These are phyloP conservation scores for Chlamydotis undulata DNA, from an alignment of 2,113 vertebrate species.

Conservation along the genomic window DNA sequence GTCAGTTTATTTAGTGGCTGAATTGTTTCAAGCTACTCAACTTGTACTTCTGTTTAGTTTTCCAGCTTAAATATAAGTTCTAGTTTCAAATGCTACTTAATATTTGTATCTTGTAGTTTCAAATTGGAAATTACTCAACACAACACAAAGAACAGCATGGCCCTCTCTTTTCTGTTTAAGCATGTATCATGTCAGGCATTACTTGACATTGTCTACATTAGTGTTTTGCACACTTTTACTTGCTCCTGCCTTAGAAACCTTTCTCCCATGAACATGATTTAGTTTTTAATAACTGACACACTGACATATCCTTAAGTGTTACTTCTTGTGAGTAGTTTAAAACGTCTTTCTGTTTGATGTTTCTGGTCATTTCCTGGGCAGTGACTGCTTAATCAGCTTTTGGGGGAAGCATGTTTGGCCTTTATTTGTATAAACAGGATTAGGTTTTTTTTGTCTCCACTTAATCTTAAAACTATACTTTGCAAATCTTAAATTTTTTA, in stretches of 20 bases:
- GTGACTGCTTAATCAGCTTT: background rate
- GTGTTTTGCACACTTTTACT: background rate
- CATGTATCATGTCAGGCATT: background rate
- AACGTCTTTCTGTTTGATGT: background rate
- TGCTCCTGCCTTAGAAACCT: background rate
- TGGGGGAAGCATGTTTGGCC: background rate
- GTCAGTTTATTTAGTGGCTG: background rate
- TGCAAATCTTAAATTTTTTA: background rate
- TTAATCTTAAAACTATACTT: background rate
- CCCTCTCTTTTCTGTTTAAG: background rate
- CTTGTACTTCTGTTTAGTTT: background rate
- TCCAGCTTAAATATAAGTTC: background rate
- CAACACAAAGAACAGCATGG: background rate
- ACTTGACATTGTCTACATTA: background rate
- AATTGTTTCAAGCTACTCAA: background rate
- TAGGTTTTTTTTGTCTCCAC: background rate
- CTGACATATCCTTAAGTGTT: background rate
- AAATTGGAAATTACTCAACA: background rate
- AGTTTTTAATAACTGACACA: background rate
- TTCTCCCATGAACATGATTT: background rate
- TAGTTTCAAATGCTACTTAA: background rate
- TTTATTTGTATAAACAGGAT: background rate
- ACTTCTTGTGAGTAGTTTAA: background rate
- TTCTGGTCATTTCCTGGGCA: background rate
- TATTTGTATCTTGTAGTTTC: background rate